Percentiles rank a stretch among this genome's conserved stretches.
Evolutionary conservation across 2,113 vertebrate genomes (phyloP).

Genomic region (Callipepla squamata): DNA sequence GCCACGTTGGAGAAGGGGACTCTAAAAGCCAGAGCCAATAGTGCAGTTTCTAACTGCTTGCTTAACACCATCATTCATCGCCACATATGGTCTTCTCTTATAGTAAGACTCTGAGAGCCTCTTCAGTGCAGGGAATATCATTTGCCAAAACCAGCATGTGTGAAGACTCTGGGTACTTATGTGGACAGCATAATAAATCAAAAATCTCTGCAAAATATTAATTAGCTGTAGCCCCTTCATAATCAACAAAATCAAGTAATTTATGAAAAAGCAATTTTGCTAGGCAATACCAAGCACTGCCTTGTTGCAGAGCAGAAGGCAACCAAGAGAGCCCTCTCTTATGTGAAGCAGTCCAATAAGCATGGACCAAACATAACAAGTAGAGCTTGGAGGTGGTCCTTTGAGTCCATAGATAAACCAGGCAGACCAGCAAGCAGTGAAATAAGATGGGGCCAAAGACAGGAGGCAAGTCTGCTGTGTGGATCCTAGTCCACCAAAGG

Average conservation of each 20-base stretch:
- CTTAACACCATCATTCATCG: background rate
- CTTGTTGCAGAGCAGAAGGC: background rate
- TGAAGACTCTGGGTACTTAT: background rate
- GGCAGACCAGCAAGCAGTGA: background rate
- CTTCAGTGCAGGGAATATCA: background rate
- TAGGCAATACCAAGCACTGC: background rate
- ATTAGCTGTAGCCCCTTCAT: background rate
- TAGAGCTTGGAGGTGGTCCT: rapidly evolving
- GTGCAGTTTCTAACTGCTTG: rapidly evolving
- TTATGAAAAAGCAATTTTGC: background rate
- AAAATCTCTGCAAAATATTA: background rate
- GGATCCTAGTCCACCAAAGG: too few species aligned
- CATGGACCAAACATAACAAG: background rate
- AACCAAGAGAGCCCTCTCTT: rapidly evolving
- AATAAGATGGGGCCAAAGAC: background rate
- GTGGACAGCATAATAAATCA: background rate
- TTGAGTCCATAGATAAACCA: background rate
- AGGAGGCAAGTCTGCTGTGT: rapidly evolving
- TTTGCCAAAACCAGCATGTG: background rate
- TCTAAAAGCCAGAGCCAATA: background rate
- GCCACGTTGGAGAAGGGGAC: background rate
- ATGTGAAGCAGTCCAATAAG: background rate
- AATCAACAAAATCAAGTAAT: background rate
- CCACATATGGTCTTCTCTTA: background rate
- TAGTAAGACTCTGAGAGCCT: background rate